Evolutionary conservation across 2,888 invertebrate species (phyloP), one percentile per base, ranked within the genome.

Genomic region (Drosophila cracens): DNA sequence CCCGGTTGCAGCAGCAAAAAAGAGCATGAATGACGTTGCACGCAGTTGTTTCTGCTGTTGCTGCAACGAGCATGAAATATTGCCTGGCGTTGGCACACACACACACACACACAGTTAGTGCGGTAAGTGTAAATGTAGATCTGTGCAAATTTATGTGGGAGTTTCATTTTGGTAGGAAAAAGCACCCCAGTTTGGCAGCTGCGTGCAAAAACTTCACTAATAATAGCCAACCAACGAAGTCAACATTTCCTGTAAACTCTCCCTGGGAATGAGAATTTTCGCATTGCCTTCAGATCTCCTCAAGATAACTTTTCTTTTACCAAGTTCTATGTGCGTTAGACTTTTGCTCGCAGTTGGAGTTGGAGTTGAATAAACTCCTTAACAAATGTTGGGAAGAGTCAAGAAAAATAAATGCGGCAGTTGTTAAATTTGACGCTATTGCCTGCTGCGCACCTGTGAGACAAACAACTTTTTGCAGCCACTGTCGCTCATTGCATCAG

Each of bases 91-190:
- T 70, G 65, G 53, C 70, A 56, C 52, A 25, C 25, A 25, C 25
- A 25, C 25, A 62, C 67, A 64, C 64, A 62, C 67, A 64, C 64
- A 38, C 58, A 58, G 62, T 25, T 57, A 31, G 31, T 53, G 58
- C 36, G 54, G 72, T 59, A 58, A 70, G 73, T 79, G 79, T 68
- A 70, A 70, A 76, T 69, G 68, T 57, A 70, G 70, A 78, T 78
- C 75, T 83, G 67, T 71, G 68, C 68, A 83, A 84, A 84, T 84
- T 84, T 89, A 84, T 84, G 83, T 84, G 89, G 87, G 83, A 84
- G 87, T 58, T 77, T 80, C 16, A 46, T 34, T 36, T 57, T 11
- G n/a, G 33, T 43, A 52, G 57, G 43, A 64, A 56, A 46, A 52
- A 31, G 31, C 58, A 18, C 40, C 34, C 51, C 40, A 33, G 56